Base-by-base conservation (phyloP, 1,140 invertebrate species). In the Chrysomallon squamiferum region DNA sequence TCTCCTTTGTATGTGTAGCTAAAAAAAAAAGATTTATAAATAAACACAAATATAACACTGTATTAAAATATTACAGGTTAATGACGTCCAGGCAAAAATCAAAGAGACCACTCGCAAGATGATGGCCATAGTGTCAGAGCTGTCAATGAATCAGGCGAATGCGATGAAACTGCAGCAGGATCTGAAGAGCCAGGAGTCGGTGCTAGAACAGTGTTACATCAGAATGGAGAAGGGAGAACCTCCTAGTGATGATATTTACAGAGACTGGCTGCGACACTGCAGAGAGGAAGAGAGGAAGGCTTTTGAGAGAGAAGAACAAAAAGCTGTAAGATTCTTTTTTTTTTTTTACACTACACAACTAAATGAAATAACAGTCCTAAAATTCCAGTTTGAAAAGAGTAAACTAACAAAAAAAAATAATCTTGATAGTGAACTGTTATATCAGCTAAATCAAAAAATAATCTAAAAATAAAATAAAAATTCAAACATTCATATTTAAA, bases 141-240 rank as follows among this genome's bases (percentile, higher is more conserved):
- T 86, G 47, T 84, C 84, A 25, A 86, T 86, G 82, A 78, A 84
- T 29, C 83, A 85, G 68, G 84, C 84, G 1, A 76, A 78, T 41
- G 75, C 82, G 5, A 68, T 86, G 63, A 78, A 79, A 58, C 69
- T 84, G 20, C 82, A 86, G 73, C 82, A 85, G 59, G 65, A 78
- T 33, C 69, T 84, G 30, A 79, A 81, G 41, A 78, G 82, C 59
- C 76, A 79, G 58, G 81, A 85, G 66, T 72, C 72, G 13, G 72
- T 81, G 38, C 65, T 85, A 54, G 83, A 85, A 65, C 81, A 83
- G 68, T 81, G 80, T 58, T 84, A 84, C 69, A 75, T 83, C 20
- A 67, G 77, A 25, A 84, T 84, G 82, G 82, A 84, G 73, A 84
- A 84, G 64, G 84, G 84, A 18, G 84, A 86, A 60, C 75, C 84